These are phyloP conservation scores for Heterochromis multidens DNA, from an alignment of 2,113 vertebrate species.

Conservation along the genomic window DNA sequence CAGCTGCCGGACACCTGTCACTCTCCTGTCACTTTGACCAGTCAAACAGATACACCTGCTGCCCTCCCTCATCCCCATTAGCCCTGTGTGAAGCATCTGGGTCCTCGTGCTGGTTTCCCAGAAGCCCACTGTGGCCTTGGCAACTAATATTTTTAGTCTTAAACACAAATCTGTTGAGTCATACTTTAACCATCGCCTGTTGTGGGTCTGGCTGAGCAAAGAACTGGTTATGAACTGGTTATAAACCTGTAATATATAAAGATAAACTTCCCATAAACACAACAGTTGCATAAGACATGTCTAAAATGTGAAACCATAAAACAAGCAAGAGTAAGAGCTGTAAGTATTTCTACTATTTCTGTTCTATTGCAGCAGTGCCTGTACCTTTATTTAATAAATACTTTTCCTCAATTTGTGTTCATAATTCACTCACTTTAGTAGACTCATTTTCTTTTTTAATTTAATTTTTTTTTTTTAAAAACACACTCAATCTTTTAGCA, in stretches of 20 bases:
- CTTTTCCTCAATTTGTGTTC: background rate
- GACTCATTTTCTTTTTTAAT: no score
- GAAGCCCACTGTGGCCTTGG: background rate
- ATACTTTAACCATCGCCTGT: background rate
- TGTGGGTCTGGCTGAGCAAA: background rate
- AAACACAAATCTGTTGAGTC: background rate
- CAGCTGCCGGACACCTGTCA: conserved; percentile 4
- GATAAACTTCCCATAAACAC: background rate
- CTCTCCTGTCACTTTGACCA: conserved; percentile 5
- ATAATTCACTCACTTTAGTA: background rate
- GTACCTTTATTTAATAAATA: no score
- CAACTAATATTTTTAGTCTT: background rate
- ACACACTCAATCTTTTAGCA: no score
- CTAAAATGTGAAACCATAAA: background rate
- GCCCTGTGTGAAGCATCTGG: background rate
- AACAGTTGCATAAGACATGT: background rate
- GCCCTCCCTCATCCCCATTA: background rate
- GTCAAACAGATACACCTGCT: background rate
- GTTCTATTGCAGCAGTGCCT: rapidly evolving
- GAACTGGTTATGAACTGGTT: background rate
- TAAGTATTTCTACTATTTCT: background rate
- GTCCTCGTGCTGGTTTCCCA: background rate
- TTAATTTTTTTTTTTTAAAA: no score
- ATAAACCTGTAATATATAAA: background rate
- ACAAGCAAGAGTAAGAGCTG: background rate